These are phyloP conservation scores for Zaprionus obscuricornis DNA, from an alignment of 2,888 invertebrate species.

Conservation along the genomic window DNA sequence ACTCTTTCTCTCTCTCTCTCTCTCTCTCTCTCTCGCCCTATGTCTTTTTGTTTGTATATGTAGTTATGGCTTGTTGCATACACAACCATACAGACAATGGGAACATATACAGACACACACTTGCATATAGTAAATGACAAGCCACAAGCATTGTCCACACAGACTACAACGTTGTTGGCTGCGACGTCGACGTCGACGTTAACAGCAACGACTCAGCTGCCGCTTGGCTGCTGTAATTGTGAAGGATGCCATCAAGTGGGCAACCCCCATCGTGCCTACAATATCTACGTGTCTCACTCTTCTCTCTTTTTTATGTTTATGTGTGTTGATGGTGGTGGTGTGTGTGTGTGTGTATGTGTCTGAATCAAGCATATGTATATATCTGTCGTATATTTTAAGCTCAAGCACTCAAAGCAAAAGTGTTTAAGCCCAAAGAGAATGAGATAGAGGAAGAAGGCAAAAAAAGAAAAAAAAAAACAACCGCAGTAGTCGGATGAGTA, in stretches of 20 bases:
- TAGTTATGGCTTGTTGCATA: slow-evolving; percentile 49
- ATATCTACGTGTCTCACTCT: neutral
- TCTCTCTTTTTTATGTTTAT: neutral
- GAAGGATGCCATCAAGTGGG: slow-evolving; percentile 76
- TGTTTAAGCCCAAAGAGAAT: slow-evolving; percentile 63
- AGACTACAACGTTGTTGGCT: slow-evolving; percentile 42
- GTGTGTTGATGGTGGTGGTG: slow-evolving; percentile 5
- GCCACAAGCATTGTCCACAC: slow-evolving; percentile 75
- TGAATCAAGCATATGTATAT: slow-evolving; percentile 25
- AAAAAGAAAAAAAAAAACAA: slow-evolving; percentile 1
- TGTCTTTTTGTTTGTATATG: slow-evolving; percentile 32
- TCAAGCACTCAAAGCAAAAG: slow-evolving; percentile 61
- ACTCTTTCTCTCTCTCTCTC: neutral
- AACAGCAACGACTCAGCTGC: slow-evolving; percentile 22
- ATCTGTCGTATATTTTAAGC: slow-evolving; percentile 64
- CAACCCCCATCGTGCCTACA: slow-evolving; percentile 39
- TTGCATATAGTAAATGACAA: slow-evolving; percentile 58
- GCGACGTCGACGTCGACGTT: slow-evolving; percentile 12
- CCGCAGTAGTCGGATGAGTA: slow-evolving; percentile 31
- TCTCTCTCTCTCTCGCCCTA: too few species aligned
- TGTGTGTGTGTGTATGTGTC: slow-evolving; percentile 14
- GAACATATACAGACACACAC: slow-evolving; percentile 22
- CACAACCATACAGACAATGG: slow-evolving; percentile 19
- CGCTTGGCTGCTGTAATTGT: slow-evolving; percentile 70
- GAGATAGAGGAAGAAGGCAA: slow-evolving; percentile 17